A percentile compares a stretch with the other conserved stretches of the same genome.
Conservation (phyloP, 2,888 invertebrate species). For the Drosophila macrospina region DNA sequence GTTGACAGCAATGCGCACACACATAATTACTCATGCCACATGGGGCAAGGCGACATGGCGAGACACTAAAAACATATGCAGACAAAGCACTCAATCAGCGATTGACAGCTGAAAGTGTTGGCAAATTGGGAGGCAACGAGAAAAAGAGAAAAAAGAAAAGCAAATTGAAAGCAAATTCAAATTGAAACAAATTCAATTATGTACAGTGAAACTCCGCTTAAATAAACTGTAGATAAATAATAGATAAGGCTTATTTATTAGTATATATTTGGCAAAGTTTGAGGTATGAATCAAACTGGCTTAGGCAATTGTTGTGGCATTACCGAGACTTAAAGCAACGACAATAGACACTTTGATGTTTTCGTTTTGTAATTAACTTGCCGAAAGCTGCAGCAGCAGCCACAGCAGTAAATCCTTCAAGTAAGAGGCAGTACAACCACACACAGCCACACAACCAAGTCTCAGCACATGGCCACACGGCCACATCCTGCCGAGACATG, state of each 20-base stretch:
- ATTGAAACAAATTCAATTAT: conserved; percentile 1
- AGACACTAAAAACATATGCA: conserved; percentile 20
- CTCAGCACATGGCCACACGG: conserved; percentile 12
- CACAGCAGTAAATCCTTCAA: conserved; percentile 62
- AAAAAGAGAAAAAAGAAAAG: background rate
- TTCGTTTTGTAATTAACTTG: conserved; percentile 65
- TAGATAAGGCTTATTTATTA: too few relatives aligned
- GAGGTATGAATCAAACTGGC: background rate
- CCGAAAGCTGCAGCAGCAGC: conserved; percentile 37
- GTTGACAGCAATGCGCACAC: conserved; percentile 50
- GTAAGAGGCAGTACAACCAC: background rate
- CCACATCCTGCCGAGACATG: conserved; percentile 72
- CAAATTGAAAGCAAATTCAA: conserved; percentile 1
- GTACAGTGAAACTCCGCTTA: background rate
- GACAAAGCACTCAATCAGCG: conserved; percentile 14
- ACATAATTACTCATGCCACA: conserved; percentile 73
- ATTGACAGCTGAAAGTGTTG: conserved; percentile 15
- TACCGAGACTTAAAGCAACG: conserved; percentile 45
- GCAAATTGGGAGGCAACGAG: conserved; percentile 1
- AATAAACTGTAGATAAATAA: background rate
- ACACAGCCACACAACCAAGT: conserved; percentile 1
- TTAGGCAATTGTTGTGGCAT: conserved; percentile 21
- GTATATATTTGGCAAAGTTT: background rate
- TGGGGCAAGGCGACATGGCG: conserved; percentile 42
- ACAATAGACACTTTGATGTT: conserved; percentile 63